Evolutionary conservation across 1,140 invertebrate genomes (phyloP).

Genomic region (Olivierus martensii): DNA sequence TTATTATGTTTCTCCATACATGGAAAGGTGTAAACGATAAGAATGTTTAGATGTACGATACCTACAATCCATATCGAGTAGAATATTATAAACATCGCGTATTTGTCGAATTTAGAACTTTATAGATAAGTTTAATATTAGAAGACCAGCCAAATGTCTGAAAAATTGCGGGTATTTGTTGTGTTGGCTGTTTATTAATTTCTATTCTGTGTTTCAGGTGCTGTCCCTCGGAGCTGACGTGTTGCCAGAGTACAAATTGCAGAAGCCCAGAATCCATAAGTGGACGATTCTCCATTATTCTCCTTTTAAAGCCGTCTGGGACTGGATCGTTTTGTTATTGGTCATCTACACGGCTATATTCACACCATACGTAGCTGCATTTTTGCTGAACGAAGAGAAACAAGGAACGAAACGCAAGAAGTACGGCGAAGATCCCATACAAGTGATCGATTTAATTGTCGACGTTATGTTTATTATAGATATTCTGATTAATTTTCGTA

Average conservation of each 20-base stretch:
- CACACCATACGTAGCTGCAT: constrained; percentile 96
- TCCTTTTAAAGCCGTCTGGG: constrained; percentile 96
- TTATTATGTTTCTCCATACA: no score
- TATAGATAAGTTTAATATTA: no score
- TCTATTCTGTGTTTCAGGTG: no score
- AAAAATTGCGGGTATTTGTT: no score
- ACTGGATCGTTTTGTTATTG: constrained; percentile 93
- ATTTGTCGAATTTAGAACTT: no score
- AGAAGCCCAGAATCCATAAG: constrained; percentile 50
- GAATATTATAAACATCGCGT: no score
- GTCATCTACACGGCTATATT: constrained; percentile 99
- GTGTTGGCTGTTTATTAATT: no score
- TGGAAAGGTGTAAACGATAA: no score
- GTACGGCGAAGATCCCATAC: constrained; percentile 71
- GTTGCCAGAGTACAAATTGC: constrained; percentile 80
- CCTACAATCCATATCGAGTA: no score
- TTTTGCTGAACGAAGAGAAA: constrained; percentile 79
- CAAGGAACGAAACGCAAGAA: constrained; percentile 39
- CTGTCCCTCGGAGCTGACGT: constrained; percentile 83
- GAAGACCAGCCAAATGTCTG: no score
- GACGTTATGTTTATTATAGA: constrained; percentile 99
- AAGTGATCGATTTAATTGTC: constrained; percentile 83
- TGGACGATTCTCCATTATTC: constrained; percentile 98
- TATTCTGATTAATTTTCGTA: constrained; percentile 98
- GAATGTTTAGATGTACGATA: no score